A percentile compares a stretch with the other conserved stretches of the same genome.
Conservation (phyloP, 1,140 invertebrate genomes). For the Trinorchestia longiramus region DNA sequence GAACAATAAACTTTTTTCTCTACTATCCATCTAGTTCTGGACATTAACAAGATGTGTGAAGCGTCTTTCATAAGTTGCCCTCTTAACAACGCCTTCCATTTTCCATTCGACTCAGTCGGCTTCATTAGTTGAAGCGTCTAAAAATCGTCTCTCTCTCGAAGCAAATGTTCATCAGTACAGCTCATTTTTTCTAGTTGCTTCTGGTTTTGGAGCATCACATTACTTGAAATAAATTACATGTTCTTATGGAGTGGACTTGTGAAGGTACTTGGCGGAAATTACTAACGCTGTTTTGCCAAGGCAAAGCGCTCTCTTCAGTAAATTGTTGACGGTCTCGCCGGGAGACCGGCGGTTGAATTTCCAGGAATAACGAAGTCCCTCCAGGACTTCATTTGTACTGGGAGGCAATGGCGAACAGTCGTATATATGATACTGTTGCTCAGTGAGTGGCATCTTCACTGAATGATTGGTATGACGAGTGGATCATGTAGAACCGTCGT, state of each 20-base stretch:
- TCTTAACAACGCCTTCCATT: neutral
- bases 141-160: neutral
- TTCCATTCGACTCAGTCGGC: neutral
- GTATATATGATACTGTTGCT: neutral
- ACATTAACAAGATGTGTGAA: neutral
- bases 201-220: neutral
- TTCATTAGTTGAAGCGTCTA: neutral
- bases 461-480: neutral
- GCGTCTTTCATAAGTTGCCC: neutral
- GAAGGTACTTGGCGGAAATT: conserved; percentile 29
- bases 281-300: conserved; percentile 8
- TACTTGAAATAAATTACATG: conserved; percentile 24
- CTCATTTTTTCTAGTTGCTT: neutral
- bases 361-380: neutral
- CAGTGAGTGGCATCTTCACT: neutral
- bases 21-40: neutral
- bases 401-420: neutral
- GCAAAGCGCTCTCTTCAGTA: conserved; percentile 6
- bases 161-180: neutral
- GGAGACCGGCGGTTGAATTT: neutral
- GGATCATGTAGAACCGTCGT: no score
- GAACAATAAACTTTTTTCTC: neutral
- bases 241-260: conserved; percentile 12
- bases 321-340: conserved; percentile 5
- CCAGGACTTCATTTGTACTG: neutral